Conservation (phyloP, 1,140 invertebrate species). For the roundworm (Caenorhabditis elegans) region WBcel235 BX284606.5:11056001-11056500, state of each 20-base stretch:
- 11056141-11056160: conserved; percentile 59
- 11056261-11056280: conserved; percentile 42
- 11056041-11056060: background rate
- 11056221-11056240: conserved; percentile 53
- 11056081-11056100: conserved; percentile 59
- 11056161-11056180: conserved; percentile 41
- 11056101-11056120: conserved; percentile 56
- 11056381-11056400: conserved; percentile 44
- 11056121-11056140: conserved; percentile 58
- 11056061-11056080: conserved; percentile 49
- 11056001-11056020: background rate
- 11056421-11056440: conserved; percentile 55
- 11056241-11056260: conserved; percentile 52
- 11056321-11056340: conserved; percentile 43
- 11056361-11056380: conserved; percentile 48
- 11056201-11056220: conserved; percentile 57
- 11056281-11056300: background rate
- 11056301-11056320: background rate
- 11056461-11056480: conserved; percentile 48
- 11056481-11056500: background rate
- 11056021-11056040: background rate
- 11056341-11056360: conserved; percentile 31
- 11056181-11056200: conserved; percentile 48
- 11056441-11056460: conserved; percentile 55
- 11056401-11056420: conserved; percentile 50